Base-by-base conservation (phyloP, 2,113 vertebrate genomes). In the Dolichallabes microphthalmus region DNA sequence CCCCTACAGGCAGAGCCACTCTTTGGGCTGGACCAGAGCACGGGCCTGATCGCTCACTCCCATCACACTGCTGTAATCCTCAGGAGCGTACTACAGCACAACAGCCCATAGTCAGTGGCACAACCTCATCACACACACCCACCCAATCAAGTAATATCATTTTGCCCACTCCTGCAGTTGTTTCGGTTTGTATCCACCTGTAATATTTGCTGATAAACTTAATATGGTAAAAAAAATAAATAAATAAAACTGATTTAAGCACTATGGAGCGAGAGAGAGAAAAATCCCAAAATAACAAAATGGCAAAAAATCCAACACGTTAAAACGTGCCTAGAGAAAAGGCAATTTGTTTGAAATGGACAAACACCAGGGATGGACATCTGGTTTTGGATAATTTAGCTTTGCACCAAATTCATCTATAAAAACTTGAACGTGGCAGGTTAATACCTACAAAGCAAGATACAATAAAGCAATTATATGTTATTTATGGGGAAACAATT, bases 1-100 rank as follows among this genome's bases (percentile, higher is more conserved):
- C 90, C 92, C 90, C 95, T 98, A 99, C 91, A 99, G 96, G 95
- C 98, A 99, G 94, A 99, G 96, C 98, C 98, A 99, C 93, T 99
- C 98, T 96, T 99, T 99, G 93, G 97, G 95, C 95, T 98, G 98
- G 95, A 98, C 95, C 94, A 98, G 94, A 95, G 96, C 96, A 93
- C 97, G 95, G 93, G 96, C 93, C 93, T 97, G 96, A 92, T 98
- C 97, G 91, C 91, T 96, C 95, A 98, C 94, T 95, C 96, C 96
- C 95, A 98, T 93, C 94, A 99, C 86, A 94, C 94, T 91, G 95
- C 95, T 96, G 95, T 98, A 98, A 93, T 99, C 98, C 82, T 99
- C 97, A 82, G 97, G 96, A 75, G 95, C 94, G 88, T 98, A 97
- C 98, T 99, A 96, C 90, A 95, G 95, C 92, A 94, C 94, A 86